These are phyloP conservation scores for Pseudopodoces humilis DNA, from an alignment of 2,113 vertebrate genomes.

Conservation along the genomic window DNA sequence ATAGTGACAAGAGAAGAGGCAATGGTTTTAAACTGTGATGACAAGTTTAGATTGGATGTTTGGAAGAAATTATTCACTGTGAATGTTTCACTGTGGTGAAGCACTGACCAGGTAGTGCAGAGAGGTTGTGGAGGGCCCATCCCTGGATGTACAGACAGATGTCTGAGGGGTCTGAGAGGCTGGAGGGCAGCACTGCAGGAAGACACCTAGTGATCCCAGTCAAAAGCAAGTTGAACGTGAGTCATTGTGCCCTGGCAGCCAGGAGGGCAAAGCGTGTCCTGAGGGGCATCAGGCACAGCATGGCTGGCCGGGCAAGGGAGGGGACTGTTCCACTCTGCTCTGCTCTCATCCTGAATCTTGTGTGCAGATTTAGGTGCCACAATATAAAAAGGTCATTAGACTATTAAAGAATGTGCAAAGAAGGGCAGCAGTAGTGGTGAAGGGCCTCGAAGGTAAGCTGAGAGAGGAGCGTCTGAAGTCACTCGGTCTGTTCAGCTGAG, in stretches of 20 bases:
- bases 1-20: background rate
- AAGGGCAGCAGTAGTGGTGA: background rate
- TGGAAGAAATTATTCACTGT: background rate
- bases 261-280: accelerated
- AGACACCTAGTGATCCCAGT: accelerated
- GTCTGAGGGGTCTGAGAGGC: background rate
- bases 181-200: background rate
- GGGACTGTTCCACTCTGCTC: accelerated
- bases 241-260: background rate
- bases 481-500: background rate
- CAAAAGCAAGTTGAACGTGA: accelerated
- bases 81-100: background rate
- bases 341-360: background rate
- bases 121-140: background rate
- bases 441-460: accelerated
- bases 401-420: background rate
- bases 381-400: background rate
- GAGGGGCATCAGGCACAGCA: background rate
- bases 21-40: background rate
- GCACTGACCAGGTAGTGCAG: background rate
- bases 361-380: background rate
- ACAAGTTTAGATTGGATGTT: background rate
- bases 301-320: accelerated
- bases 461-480: background rate
- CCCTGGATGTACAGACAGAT: background rate